phyloP scores from a whole-genome alignment of 23 tunicate genomes.

The Corella eumyota region DNA sequence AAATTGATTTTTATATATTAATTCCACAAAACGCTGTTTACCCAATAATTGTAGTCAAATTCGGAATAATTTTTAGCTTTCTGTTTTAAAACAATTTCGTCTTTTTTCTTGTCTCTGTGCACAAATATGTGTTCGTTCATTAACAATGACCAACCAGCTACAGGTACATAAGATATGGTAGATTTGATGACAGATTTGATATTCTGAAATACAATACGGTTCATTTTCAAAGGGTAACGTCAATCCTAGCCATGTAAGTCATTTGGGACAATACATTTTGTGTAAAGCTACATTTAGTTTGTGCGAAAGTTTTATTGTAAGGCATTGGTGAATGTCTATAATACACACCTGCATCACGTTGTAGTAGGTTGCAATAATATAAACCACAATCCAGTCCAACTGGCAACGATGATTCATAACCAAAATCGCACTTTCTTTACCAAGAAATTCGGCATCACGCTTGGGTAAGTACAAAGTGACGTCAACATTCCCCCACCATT shows the following conservation, averaged over 20 bases:
- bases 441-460: slow-evolving; percentile 8
- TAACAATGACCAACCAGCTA: slow-evolving; percentile 59
- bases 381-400: slow-evolving; percentile 47
- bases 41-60: slow-evolving; percentile 37
- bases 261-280: too few relatives aligned
- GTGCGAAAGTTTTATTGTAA: too few relatives aligned
- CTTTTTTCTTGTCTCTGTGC: slow-evolving; percentile 26
- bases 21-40: slow-evolving; percentile 3
- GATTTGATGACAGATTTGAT: slow-evolving; percentile 11
- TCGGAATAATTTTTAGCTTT: slow-evolving; percentile 11
- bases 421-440: slow-evolving; percentile 55
- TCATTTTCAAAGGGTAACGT: too few relatives aligned
- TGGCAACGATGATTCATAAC: slow-evolving; percentile 55
- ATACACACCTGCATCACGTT: slow-evolving; percentile 45
- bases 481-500: slow-evolving; percentile 54
- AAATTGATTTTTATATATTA: too few relatives aligned
- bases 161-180: slow-evolving; percentile 18
- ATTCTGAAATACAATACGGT: slow-evolving; percentile 13
- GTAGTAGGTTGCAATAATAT: slow-evolving; percentile 13
- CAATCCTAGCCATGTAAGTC: too few relatives aligned
- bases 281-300: too few relatives aligned
- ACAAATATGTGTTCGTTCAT: slow-evolving; percentile 43
- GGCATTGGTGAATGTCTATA: too few relatives aligned
- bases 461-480: slow-evolving; percentile 26
- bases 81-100: slow-evolving; percentile 11